phyloP scores from a whole-genome alignment of 2,113 vertebrate genomes.

The Kryptolebias marmoratus region DNA sequence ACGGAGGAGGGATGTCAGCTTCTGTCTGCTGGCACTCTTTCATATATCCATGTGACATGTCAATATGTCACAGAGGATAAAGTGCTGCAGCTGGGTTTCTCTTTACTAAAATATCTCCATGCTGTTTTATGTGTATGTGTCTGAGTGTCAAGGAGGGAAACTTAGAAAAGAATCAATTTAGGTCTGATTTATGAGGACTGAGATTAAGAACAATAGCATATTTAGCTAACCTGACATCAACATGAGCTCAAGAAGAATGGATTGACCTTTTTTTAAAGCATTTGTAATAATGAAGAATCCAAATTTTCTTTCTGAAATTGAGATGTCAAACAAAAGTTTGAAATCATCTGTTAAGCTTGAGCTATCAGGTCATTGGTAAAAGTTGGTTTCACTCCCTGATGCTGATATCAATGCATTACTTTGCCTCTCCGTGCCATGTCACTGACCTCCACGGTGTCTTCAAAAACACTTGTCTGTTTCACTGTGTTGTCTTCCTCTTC shows the following conservation, averaged over 20 bases:
- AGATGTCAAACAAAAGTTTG: neutral
- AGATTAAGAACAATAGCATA: neutral
- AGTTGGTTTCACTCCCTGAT: conserved; percentile 37
- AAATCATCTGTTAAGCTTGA: neutral
- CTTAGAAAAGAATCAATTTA: conserved; percentile 12
- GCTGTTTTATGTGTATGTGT: conserved; percentile 40
- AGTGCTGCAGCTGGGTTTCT: conserved; percentile 57
- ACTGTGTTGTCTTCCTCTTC: conserved; percentile 94
- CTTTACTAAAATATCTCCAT: conserved; percentile 67
- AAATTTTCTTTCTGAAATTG: neutral
- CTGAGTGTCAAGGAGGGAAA: conserved; percentile 48
- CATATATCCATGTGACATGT: conserved; percentile 73
- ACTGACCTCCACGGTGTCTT: conserved; percentile 66
- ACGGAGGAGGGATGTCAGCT: conserved; percentile 66
- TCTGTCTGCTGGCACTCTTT: conserved; percentile 72
- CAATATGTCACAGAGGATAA: conserved; percentile 70
- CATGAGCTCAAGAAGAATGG: neutral
- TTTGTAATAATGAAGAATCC: neutral
- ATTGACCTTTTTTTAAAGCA: neutral
- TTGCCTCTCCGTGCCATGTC: conserved; percentile 39
- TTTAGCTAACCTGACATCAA: neutral
- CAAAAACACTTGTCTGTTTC: conserved; percentile 90
- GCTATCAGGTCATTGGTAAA: neutral
- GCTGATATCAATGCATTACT: conserved; percentile 5
- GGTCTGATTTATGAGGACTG: conserved; percentile 5